Base-by-base conservation (phyloP, 2,888 invertebrate species). In the Aphodius sticticus region DNA sequence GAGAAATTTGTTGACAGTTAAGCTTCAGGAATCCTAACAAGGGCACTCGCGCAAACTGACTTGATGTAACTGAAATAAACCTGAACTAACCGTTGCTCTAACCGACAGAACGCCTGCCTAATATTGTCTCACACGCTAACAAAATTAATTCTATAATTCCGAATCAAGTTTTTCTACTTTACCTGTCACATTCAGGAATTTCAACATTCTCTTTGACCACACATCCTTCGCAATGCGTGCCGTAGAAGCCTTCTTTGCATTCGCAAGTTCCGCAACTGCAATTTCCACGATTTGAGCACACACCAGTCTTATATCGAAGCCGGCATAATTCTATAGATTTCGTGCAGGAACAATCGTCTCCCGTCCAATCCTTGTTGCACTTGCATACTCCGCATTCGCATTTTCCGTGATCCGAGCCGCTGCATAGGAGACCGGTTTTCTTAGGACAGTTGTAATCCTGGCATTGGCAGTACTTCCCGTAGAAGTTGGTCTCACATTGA, bases 391-490 rank as follows among this genome's bases (percentile, higher is more conserved):
- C 94, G 85, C 95, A 95, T 12, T 90, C 90, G 85, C 94, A 93
- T 70, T 86, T 88, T 70, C 95, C 95, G 6, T 53, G 15, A n/a
- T 77, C 37, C 69, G 89, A 89, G 1, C 92, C 93, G 2, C 91
- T 88, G 83, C 92, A 92, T 53, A 91, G 85, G 35, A 87, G 84
- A 1, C 89, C 87, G 2, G 87, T 87, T 70, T 90, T 87, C 36
- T 92, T 81, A 53, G 90, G 91, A 86, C 96, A 97, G 76, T 94
- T 94, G 86, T 92, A 93, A 86, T 93, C 93, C 87, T 96, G 94
- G 86, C 96, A 96, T 83, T 97, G 92, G 86, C 97, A 97, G 86
- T 90, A 95, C 78, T 91, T 85, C 0, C 95, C 95, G 69, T 91
- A 90, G 80, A 92, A 76, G 15, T 9, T 26, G 0, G 38, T 3